These are phyloP conservation scores for Epinephelus moara DNA, from an alignment of 2,113 vertebrate genomes.

Conservation along the genomic window DNA sequence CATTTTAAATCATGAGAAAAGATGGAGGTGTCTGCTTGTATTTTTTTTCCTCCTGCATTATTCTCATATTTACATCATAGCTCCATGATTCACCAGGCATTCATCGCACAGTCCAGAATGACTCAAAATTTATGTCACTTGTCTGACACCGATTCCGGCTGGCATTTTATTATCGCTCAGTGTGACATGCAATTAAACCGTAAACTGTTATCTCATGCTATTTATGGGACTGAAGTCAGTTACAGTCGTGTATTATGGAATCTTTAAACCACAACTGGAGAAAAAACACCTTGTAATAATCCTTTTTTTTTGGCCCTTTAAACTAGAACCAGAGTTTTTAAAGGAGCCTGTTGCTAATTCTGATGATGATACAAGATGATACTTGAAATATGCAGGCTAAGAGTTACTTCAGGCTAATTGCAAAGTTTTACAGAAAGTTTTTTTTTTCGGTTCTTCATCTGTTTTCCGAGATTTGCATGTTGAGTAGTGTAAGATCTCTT, in stretches of 20 bases:
- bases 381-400: background rate
- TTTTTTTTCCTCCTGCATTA: too few species aligned
- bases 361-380: background rate
- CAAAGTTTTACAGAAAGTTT: background rate
- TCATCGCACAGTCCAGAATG: background rate
- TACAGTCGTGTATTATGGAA: background rate
- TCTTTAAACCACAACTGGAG: background rate
- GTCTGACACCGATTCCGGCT: background rate
- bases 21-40: background rate
- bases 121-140: background rate
- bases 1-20: background rate
- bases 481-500: constrained; percentile 3
- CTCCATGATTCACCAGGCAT: background rate
- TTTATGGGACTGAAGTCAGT: background rate
- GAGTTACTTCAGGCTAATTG: constrained; percentile 21
- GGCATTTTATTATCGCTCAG: background rate
- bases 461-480: background rate
- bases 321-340: background rate
- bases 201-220: background rate
- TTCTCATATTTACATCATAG: background rate
- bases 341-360: constrained; percentile 14
- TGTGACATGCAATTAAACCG: background rate
- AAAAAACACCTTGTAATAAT: background rate
- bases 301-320: background rate
- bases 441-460: background rate